A percentile compares a stretch with the other conserved stretches of the same genome.
These are phyloP conservation scores for Plagodis pulveraria DNA, from an alignment of 2,888 invertebrate species.

Conservation along the genomic window DNA sequence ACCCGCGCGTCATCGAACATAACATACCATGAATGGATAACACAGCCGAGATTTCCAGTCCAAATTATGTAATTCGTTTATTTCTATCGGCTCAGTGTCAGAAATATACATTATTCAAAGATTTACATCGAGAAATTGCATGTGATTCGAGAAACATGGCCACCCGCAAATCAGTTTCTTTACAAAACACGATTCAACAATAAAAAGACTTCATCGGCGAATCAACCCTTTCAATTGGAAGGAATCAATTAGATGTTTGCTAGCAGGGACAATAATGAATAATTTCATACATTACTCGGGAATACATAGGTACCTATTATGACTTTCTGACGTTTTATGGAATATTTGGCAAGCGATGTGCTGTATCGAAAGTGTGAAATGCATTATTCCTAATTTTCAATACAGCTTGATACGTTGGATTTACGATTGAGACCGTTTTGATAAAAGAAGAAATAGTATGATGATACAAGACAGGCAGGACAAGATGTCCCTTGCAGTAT, in stretches of 20 bases:
- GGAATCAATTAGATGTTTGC: conserved; percentile 73
- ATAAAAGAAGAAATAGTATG: conserved; percentile 66
- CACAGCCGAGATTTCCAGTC: conserved; percentile 50
- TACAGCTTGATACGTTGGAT: conserved; percentile 62
- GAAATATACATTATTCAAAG: conserved; percentile 64
- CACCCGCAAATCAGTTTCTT: conserved; percentile 71
- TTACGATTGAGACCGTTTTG: conserved; percentile 55
- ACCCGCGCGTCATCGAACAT: conserved; percentile 58
- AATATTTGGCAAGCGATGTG: conserved; percentile 84
- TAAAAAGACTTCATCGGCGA: conserved; percentile 65
- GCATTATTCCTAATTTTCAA: conserved; percentile 52
- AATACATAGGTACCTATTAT: conserved; percentile 81
- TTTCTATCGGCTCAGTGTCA: conserved; percentile 64
- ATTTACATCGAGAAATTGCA: conserved; percentile 72
- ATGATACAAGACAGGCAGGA: conserved; percentile 71
- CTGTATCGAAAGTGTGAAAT: conserved; percentile 72
- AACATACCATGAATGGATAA: conserved; percentile 57
- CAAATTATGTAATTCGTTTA: conserved; percentile 76
- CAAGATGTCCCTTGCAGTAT: conserved; percentile 89
- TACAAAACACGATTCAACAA: conserved; percentile 79
- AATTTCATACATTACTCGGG: conserved; percentile 82
- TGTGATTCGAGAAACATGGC: conserved; percentile 83
- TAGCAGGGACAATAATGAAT: conserved; percentile 76
- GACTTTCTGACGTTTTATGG: conserved; percentile 85
- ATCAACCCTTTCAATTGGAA: conserved; percentile 65